Evolutionary conservation across 2,113 vertebrate genomes (phyloP).

Genomic region (Bothrops jararaca): DNA sequence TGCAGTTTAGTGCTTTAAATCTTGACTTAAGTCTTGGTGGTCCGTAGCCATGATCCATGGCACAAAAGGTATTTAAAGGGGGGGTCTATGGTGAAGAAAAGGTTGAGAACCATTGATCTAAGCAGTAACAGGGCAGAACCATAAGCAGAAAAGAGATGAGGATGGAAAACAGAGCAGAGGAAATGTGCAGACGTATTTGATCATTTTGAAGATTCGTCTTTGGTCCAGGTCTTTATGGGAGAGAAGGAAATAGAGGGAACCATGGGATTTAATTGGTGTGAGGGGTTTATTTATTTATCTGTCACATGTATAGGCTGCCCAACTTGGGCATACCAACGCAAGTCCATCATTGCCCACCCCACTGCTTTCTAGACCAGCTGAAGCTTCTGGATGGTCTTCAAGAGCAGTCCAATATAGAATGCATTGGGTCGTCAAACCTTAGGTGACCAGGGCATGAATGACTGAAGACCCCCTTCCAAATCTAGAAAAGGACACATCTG

Average conservation of each 20-base stretch:
- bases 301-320: not conserved
- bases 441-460: not conserved
- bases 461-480: not conserved
- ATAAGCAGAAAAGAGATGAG: not conserved
- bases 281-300: not conserved
- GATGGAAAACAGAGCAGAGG: not conserved
- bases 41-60: too few species aligned
- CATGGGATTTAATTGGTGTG: not conserved
- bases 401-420: not conserved
- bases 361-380: not conserved
- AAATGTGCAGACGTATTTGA: not conserved
- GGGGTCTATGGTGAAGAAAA: too few species aligned
- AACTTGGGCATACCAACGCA: not conserved
- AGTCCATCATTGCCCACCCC: not conserved
- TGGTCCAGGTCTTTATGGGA: not conserved
- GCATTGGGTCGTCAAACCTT: not conserved
- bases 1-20: too few species aligned
- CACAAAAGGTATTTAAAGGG: too few species aligned
- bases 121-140: not conserved
- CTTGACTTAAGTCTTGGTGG: too few species aligned
- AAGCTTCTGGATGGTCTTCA: not conserved
- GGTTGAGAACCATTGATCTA: not conserved
- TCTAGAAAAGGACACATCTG: not conserved
- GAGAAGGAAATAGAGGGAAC: not conserved
- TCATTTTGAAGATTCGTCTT: not conserved